Evolutionary conservation across 2,113 vertebrate species (phyloP), one percentile per base, ranked within the genome.

Genomic region (Telmatochromis bifrenatus): DNA sequence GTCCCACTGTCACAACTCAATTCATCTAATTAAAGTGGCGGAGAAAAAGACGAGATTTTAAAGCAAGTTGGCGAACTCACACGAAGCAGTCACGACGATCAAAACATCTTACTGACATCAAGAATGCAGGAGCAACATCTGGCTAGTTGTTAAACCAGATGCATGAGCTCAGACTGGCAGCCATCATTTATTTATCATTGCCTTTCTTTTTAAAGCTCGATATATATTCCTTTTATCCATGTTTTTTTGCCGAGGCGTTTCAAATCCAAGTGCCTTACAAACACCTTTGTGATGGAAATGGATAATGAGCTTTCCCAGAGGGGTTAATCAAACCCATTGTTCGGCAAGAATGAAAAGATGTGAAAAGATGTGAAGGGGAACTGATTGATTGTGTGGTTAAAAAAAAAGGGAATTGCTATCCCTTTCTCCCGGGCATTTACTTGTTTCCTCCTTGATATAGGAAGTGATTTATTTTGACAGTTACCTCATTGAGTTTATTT

Each of bases 401-500:
- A 81, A 88, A 35, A 90, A 88, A 49, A 84, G 42, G 60, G 60
- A 70, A 81, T 21, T 42, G 35, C 49, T 82, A 81, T 89, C 79
- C 62, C 84, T 90, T 92, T 84, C 88, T 87, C 86, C 88, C 62
- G 79, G 73, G 51, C 55, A 33, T 39, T 83, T 85, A 84, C 90
- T 83, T 73, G 88, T 87, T 93, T 89, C 86, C 87, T 91, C 81
- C 79, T 68, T 62, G 86, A 92, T 90, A 84, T 79, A 88, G 85
- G 88, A 90, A 84, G 86, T 87, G 90, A 95, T 95, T 96, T 95
- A 94, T 95, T 96, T 94, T 94, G 95, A 95, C 94, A 91, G 94
- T 93, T 87, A 85, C 89, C 91, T 95, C 92, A 92, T 88, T 95
- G 91, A 87, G 54, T 88, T 89, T 91, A 92, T 90, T 93, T 89